Evolutionary conservation across 2,888 invertebrate species (phyloP).

Genomic region (Drosophila monieri): DNA sequence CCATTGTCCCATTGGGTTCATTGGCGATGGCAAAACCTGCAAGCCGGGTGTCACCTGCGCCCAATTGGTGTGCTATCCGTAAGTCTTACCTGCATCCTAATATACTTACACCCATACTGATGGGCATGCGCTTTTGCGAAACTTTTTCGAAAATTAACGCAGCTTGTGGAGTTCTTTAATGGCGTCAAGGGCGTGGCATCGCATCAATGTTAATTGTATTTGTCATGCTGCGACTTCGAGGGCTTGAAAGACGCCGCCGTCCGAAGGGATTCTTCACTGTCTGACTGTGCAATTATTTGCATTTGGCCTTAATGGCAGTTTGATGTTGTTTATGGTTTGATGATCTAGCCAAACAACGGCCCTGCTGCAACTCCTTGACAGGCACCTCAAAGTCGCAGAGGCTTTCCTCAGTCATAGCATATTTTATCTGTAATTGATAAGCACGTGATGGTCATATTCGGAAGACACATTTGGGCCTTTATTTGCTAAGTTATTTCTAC

Average conservation of each 20-base stretch:
- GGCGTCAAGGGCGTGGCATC: conserved; percentile 72
- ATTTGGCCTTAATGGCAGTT: conserved; percentile 78
- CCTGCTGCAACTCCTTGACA: conserved; percentile 29
- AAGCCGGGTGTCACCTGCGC: conserved; percentile 88
- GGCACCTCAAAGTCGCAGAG: conserved; percentile 29
- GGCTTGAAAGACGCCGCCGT: conserved; percentile 68
- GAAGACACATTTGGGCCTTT: conserved; percentile 47
- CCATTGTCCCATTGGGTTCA: conserved; percentile 89
- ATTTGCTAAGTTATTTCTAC: conserved; percentile 35
- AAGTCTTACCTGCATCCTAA: conserved; percentile 73
- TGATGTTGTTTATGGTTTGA: conserved; percentile 76
- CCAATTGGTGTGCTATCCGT: conserved; percentile 88
- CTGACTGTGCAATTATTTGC: conserved; percentile 74
- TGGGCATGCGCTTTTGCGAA: conserved; percentile 14
- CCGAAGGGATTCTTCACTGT: conserved; percentile 28
- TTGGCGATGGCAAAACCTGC: conserved; percentile 91
- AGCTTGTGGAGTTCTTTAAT: conserved; percentile 53
- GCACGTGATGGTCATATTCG: conserved; percentile 64
- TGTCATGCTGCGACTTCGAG: conserved; percentile 68
- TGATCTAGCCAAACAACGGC: conserved; percentile 66
- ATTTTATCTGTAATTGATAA: conserved; percentile 71
- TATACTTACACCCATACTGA: not conserved
- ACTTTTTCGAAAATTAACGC: conserved; percentile 43
- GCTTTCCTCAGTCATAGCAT: conserved; percentile 27
- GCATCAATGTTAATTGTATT: conserved; percentile 79